Evolutionary conservation across 2,888 invertebrate genomes (phyloP), one percentile per base, ranked within the genome.

Genomic region (Stenurella melanura): DNA sequence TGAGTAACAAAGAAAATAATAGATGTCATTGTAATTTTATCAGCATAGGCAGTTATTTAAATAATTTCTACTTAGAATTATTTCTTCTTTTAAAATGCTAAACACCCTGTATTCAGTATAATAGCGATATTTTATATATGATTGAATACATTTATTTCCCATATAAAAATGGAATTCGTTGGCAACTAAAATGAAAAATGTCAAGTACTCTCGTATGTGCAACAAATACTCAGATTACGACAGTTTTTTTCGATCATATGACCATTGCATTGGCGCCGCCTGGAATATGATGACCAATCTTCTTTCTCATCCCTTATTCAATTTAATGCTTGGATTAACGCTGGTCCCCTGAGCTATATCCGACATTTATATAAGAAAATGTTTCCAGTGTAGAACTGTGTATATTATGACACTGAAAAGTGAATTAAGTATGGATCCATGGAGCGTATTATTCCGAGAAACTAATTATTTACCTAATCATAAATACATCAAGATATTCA

Each of bases 251-350:
- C 60, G 61, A 17, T 60, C n/a, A 17, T 68, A 56, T 73, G 76
- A 72, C 71, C 67, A 64, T 58, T 61, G 19, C n/a, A n/a, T n/a
- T n/a, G n/a, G n/a, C 34, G 34, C 57, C 57, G 61, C 61, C 50
- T 19, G 61, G 60, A 57, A 70, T 60, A 50, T 68, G 67, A 18
- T 73, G 63, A 69, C 69, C 58, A 61, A 19, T 66, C 50, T 42
- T 66, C 50, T 21, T 73, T 64, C 69, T 76, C 21, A 11, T 38
- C 58, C 60, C 42, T 73, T 38, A 76, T 73, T 69, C 73, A 76
- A 76, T 76, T 76, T 76, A 58, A 73, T 73, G 76, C 73, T 76
- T 57, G 73, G 34, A 63, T 76, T 64, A 76, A 73, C 70, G 18
- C 34, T 34, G n/a, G 26, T 69, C 69, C 69, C 69, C 3, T 50